A percentile compares a stretch with the other conserved stretches of the same genome.
phyloP scores from a whole-genome alignment of 2,113 vertebrate species.

The Symphodus melops region DNA sequence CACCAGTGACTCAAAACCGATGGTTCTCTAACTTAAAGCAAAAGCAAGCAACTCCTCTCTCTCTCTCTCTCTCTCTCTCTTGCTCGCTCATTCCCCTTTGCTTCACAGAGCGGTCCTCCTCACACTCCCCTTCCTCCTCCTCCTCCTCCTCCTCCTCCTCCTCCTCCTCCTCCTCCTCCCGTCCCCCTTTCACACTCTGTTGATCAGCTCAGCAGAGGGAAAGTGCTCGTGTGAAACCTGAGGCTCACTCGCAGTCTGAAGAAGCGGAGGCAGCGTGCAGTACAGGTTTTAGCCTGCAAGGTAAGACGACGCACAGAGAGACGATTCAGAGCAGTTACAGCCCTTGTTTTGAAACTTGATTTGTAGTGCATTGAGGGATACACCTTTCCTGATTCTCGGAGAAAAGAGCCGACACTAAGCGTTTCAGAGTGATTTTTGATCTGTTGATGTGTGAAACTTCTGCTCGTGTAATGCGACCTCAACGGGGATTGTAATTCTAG shows the following conservation, averaged over 20 bases:
- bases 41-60: constrained; percentile 5
- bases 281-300: constrained; percentile 58
- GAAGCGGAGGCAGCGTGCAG: constrained; percentile 47
- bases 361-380: constrained; percentile 18
- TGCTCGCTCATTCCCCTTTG: constrained; percentile 11
- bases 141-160: constrained; percentile 43
- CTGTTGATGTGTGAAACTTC: constrained; percentile 53
- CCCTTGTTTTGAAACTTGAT: not conserved
- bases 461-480: constrained; percentile 35
- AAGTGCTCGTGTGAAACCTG: constrained; percentile 77
- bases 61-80: constrained; percentile 17
- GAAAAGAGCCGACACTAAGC: constrained; percentile 4
- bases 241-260: constrained; percentile 71
- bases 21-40: constrained; percentile 19
- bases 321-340: constrained; percentile 19
- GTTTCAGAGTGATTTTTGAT: constrained; percentile 26
- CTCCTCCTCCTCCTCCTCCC: constrained; percentile 40
- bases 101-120: constrained; percentile 37
- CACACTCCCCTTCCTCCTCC: constrained; percentile 29
- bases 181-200: constrained; percentile 63
- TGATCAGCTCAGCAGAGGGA: constrained; percentile 69
- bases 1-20: constrained; percentile 23
- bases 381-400: not conserved
- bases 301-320: constrained; percentile 71
- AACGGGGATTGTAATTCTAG: constrained; percentile 11